Percentiles rank a stretch among this genome's conserved stretches.
These are phyloP conservation scores for Cyprinodon variegatus DNA, from an alignment of 2,113 vertebrate genomes.

Conservation along the genomic window DNA sequence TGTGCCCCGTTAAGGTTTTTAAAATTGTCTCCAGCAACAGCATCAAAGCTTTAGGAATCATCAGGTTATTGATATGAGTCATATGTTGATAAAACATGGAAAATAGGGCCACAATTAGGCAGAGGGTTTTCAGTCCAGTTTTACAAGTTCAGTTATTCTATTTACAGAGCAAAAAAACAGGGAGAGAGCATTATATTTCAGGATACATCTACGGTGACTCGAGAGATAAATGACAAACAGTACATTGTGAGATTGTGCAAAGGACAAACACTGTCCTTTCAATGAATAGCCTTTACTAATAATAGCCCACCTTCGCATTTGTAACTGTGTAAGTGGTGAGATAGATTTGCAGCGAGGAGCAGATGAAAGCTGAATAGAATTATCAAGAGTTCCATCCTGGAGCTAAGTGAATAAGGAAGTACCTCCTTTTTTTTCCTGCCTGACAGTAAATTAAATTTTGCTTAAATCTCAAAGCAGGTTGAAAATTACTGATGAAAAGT, in stretches of 20 bases:
- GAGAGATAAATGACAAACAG: conserved; percentile 33
- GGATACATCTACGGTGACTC: conserved; percentile 9
- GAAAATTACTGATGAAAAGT: conserved; percentile 26
- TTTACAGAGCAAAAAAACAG: conserved; percentile 1
- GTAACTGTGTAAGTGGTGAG: conserved; percentile 49
- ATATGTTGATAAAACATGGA: not conserved
- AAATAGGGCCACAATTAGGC: conserved; percentile 18
- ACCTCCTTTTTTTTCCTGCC: conserved; percentile 8
- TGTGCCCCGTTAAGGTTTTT: not conserved
- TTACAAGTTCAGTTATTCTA: conserved; percentile 8
- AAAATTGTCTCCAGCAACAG: conserved; percentile 19
- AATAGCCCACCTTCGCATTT: conserved; percentile 33
- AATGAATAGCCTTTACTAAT: conserved; percentile 13
- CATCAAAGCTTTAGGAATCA: conserved; percentile 13
- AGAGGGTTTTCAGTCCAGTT: conserved; percentile 11
- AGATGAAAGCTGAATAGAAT: conserved; percentile 50
- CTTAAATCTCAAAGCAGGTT: conserved; percentile 18
- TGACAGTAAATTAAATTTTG: conserved; percentile 39
- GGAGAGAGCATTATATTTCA: not conserved
- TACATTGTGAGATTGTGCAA: conserved; percentile 20
- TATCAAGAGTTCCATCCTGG: conserved; percentile 52
- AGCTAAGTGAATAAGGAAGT: conserved; percentile 26
- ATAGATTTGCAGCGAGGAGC: conserved; percentile 40
- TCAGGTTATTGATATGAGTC: conserved; percentile 15
- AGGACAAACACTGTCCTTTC: conserved; percentile 34